Percentiles rank a stretch among this genome's conserved stretches.
These are phyloP conservation scores for Chiloscyllium punctatum DNA, from an alignment of 2,797 vertebrate genomes.

Conservation along the genomic window DNA sequence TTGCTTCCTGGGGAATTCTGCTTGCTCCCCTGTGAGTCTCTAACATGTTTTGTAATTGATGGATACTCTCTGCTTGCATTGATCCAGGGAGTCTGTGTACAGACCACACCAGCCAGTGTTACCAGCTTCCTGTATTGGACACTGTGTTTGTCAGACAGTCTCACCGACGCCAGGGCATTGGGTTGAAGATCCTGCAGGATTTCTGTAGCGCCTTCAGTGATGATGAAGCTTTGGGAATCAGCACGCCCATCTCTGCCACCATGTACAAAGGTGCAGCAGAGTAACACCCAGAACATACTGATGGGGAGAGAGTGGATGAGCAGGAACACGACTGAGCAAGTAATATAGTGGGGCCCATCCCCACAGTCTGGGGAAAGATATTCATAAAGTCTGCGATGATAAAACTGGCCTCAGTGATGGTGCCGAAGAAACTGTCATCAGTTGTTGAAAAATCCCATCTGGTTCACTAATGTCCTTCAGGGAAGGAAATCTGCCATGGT, in stretches of 20 bases:
- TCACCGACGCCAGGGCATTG: slow-evolving; percentile 68
- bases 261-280: slow-evolving; percentile 74
- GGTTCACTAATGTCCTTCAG: too few species aligned
- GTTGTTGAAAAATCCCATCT: too few species aligned
- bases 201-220: slow-evolving; percentile 69
- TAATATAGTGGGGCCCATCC: too few species aligned
- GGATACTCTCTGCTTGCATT: slow-evolving; percentile 25
- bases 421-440: too few species aligned
- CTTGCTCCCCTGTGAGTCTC: not conserved
- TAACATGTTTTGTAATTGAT: not conserved
- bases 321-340: too few species aligned
- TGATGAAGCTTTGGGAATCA: slow-evolving; percentile 76
- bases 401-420: too few species aligned
- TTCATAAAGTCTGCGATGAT: too few species aligned
- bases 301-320: too few species aligned
- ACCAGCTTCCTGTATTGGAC: slow-evolving; percentile 78
- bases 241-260: slow-evolving; percentile 69
- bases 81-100: slow-evolving; percentile 72
- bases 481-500: too few species aligned
- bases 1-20: not conserved
- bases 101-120: slow-evolving; percentile 57
- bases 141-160: slow-evolving; percentile 70
- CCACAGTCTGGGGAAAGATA: too few species aligned
- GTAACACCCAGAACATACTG: too few species aligned
- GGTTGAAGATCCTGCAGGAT: slow-evolving; percentile 72